Conservation (phyloP, 2,113 vertebrate species). For the Pipa parva region DNA sequence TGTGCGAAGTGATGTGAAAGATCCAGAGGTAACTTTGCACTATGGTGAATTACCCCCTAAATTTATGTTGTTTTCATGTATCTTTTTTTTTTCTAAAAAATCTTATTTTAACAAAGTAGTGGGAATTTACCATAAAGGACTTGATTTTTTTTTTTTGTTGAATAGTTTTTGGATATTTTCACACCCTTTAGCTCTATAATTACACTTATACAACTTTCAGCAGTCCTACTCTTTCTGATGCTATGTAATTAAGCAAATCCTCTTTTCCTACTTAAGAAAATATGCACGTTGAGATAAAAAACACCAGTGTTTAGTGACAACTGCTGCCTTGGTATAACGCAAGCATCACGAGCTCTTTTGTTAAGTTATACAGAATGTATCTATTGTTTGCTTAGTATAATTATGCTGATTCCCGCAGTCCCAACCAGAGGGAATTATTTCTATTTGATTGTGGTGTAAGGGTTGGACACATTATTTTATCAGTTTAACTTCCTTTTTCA, state of each 20-base stretch:
- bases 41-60: too few relatives aligned
- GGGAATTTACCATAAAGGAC: neutral
- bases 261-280: constrained; percentile 44
- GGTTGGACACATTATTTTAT: too few relatives aligned
- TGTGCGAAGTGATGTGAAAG: too few relatives aligned
- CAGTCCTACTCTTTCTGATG: constrained; percentile 23
- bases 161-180: neutral
- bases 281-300: constrained; percentile 41
- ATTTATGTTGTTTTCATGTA: too few relatives aligned
- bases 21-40: too few relatives aligned
- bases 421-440: neutral
- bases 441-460: too few relatives aligned
- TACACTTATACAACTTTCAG: constrained; percentile 11
- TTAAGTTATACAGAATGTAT: constrained; percentile 24
- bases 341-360: constrained; percentile 32
- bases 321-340: constrained; percentile 2
- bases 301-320: constrained; percentile 24
- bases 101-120: too few relatives aligned
- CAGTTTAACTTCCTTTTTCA: too few relatives aligned
- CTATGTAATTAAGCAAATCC: constrained; percentile 43
- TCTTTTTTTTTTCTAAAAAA: too few relatives aligned
- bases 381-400: constrained; percentile 31
- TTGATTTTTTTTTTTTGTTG: neutral
- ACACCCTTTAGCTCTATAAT: constrained; percentile 29
- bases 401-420: constrained; percentile 36